Evolutionary conservation across 2,888 invertebrate genomes (phyloP).

Genomic region (Galerucella pusilla): DNA sequence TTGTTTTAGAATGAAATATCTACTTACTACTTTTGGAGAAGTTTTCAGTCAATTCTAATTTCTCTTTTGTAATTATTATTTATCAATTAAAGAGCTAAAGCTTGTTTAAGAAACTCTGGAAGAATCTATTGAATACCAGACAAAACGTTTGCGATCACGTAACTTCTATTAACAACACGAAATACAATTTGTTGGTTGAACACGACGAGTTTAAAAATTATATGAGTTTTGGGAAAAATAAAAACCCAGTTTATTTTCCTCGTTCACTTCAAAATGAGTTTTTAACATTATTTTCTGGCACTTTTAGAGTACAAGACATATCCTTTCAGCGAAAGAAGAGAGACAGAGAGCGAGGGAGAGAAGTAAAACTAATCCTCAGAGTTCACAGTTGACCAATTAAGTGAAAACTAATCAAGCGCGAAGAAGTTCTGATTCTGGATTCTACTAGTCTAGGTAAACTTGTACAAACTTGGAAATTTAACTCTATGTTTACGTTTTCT

Average conservation of each 20-base stretch:
- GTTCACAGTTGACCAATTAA: slow-evolving; percentile 32
- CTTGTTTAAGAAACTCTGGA: no score
- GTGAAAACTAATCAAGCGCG: slow-evolving; percentile 26
- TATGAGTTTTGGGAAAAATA: background rate
- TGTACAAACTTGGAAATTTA: slow-evolving; percentile 20
- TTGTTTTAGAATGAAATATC: no score
- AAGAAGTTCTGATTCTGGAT: slow-evolving; percentile 28
- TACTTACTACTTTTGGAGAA: no score
- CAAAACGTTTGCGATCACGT: background rate
- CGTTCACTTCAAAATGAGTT: slow-evolving; percentile 14
- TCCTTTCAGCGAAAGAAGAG: background rate
- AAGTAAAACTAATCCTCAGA: slow-evolving; percentile 3
- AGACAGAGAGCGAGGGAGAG: background rate
- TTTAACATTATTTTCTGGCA: background rate
- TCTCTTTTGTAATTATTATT: no score
- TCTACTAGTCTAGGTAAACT: slow-evolving; percentile 4
- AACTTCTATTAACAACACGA: background rate
- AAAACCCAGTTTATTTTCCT: background rate
- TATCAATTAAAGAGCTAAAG: no score
- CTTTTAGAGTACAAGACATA: background rate
- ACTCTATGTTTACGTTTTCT: slow-evolving; percentile 14
- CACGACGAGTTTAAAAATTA: slow-evolving; percentile 1
- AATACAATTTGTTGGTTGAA: background rate
- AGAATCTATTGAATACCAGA: no score
- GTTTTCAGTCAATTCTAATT: no score